Conservation (phyloP, 2,888 invertebrate genomes). For the Galerucella nymphaeae region DNA sequence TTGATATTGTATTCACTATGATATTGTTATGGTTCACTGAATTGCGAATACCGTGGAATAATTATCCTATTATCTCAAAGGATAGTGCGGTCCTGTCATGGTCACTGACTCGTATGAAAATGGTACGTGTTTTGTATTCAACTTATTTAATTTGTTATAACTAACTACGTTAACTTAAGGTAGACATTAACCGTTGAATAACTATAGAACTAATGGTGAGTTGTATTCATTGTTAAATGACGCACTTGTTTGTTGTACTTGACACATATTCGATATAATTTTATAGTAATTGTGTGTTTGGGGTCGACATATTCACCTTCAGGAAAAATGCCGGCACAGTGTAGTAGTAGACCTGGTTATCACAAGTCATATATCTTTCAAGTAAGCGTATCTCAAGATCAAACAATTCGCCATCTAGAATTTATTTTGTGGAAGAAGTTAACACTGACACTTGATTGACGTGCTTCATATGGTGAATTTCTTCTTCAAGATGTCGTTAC, state of each 20-base stretch:
- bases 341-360: no score
- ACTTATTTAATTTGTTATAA: constrained; percentile 20
- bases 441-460: no score
- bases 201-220: constrained; percentile 16
- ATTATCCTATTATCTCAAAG: background rate
- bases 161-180: constrained; percentile 19
- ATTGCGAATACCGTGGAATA: background rate
- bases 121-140: constrained; percentile 21
- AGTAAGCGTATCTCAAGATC: no score
- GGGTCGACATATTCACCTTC: background rate
- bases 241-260: constrained; percentile 11
- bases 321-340: background rate
- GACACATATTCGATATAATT: constrained; percentile 15
- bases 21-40: background rate
- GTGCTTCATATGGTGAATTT: no score
- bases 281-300: background rate
- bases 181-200: constrained; percentile 5
- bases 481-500: no score
- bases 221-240: background rate
- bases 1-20: background rate
- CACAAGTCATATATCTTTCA: no score
- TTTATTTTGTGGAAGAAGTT: no score
- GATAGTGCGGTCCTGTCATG: constrained; percentile 17
- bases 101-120: constrained; percentile 24
- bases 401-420: background rate